Evolutionary conservation across 2,797 vertebrate species (phyloP), one percentile per base, ranked within the genome.

Genomic region (Loriculus beryllinus): DNA sequence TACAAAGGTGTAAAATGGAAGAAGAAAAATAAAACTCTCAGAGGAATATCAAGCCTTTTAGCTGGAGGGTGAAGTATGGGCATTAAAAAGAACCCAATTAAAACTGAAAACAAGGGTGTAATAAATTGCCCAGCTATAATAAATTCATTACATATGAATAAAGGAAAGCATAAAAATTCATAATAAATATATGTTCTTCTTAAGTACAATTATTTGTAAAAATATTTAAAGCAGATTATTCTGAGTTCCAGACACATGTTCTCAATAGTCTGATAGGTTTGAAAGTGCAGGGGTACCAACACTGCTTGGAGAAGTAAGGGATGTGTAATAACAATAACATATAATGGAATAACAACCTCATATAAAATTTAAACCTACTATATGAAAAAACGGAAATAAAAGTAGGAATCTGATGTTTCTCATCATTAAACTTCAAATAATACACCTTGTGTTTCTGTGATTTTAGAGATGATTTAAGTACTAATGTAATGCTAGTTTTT

Each of bases 1-100:
- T 19, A 60, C 19, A 64, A 57, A 81, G 22, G 13, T 54, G 14
- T 49, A 83, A 72, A 62, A 69, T 9, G 9, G 26, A 69, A 91
- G 68, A 82, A 60, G 31, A 51, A 76, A 95, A 92, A 69, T 47
- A 51, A 18, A 72, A 7, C 7, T 71, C 59, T 78, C 31, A 91
- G 86, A 89, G 57, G 42, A 72, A 37, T 69, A 65, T 37, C 43
- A 92, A 63, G 76, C 22, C 14, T 92, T 90, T 86, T 28, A 75
- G 45, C 65, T 60, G 80, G 52, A 78, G 64, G 48, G 91, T 93
- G 94, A 80, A 92, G 54, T 28, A 57, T 9, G 14, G 45, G 20
- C 49, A 64, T 82, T 82, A 75, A 75, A 94, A 89, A 63, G 21
- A 86, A 96, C 92, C 45, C 42, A 86, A 71, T 91, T 93, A 93